Evolutionary conservation across 2,113 vertebrate genomes (phyloP), one percentile per base, ranked within the genome.

Genomic region (Argyrosomus japonicus): DNA sequence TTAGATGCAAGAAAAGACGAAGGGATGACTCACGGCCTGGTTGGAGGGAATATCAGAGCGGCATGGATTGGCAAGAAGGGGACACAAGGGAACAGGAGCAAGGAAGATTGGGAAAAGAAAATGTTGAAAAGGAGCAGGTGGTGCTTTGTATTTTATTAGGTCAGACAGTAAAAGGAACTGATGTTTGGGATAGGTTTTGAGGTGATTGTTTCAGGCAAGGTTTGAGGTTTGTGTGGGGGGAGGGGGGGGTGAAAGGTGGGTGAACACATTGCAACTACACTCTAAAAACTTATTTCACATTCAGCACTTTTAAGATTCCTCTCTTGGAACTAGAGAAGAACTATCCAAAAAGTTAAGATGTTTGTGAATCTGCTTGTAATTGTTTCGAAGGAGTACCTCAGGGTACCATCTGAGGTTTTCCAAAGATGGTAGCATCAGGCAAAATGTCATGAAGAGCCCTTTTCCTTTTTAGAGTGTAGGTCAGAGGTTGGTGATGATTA

Each of bases 11-110:
- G 82, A 87, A 77, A 85, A 88, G 83, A 86, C 73, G 83, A 91
- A 87, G 83, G 84, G 85, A 86, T 82, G 87, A 93, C 92, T 92
- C 91, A 91, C 91, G 87, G 88, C 88, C 91, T 92, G 88, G 56
- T 91, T 88, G 78, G 88, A 75, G 84, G 82, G 57, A 87, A 84
- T 80, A 89, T 76, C 89, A 90, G 87, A 84, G 83, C 73, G 78
- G 77, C 89, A 85, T 82, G 84, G 83, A 50, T 84, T 50, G 65
- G 72, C 47, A 81, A 82, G 75, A 36, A 83, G 69, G 63, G 61
- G 47, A 58, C 25, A 82, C 29, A 85, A 63, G 75, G 85, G 78
- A 73, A 77, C 3, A 48, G 81, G 83, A 84, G 56, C 75, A 72
- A 75, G 83, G 84, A 68, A 88, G 79, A 85, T 79, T 53, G 85